Percentiles rank a stretch among this genome's conserved stretches.
phyloP scores from a whole-genome alignment of 2,888 invertebrate species.

The Plemyria rubiginata region DNA sequence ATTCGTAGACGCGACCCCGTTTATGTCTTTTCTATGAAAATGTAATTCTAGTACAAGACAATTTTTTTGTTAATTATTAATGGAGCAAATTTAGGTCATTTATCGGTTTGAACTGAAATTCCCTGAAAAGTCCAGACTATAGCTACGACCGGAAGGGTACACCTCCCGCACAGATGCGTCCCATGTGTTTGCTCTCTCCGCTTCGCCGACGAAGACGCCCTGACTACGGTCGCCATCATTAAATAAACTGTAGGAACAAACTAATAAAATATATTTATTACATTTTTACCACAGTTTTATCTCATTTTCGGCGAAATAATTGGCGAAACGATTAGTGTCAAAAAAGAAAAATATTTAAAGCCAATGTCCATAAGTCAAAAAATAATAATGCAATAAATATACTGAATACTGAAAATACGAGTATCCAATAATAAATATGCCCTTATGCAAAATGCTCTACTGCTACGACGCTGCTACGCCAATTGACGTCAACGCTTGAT shows the following conservation, averaged over 20 bases:
- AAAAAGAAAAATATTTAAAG: no score
- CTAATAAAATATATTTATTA: neutral
- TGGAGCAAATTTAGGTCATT: neutral
- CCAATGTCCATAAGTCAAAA: no score
- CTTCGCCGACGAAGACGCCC: slow-evolving; percentile 60
- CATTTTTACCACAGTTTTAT: no score
- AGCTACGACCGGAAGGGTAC: slow-evolving; percentile 62
- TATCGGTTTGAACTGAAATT: slow-evolving; percentile 10
- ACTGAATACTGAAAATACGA: no score
- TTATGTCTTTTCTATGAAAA: slow-evolving; percentile 23
- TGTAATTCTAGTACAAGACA: neutral
- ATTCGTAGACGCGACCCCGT: slow-evolving; percentile 26
- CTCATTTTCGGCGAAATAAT: neutral
- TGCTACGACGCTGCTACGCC: slow-evolving; percentile 23
- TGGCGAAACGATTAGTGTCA: no score
- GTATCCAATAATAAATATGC: no score
- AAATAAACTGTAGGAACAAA: neutral
- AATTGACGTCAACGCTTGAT: neutral
- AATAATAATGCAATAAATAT: no score
- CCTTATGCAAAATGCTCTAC: neutral
- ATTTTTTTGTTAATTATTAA: neutral
- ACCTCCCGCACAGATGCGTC: slow-evolving; percentile 81
- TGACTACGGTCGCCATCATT: slow-evolving; percentile 47
- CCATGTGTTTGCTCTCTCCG: slow-evolving; percentile 78
- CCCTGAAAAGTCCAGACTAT: slow-evolving; percentile 53